phyloP scores from a whole-genome alignment of 2,888 invertebrate genomes.

The Volucella inanis region DNA sequence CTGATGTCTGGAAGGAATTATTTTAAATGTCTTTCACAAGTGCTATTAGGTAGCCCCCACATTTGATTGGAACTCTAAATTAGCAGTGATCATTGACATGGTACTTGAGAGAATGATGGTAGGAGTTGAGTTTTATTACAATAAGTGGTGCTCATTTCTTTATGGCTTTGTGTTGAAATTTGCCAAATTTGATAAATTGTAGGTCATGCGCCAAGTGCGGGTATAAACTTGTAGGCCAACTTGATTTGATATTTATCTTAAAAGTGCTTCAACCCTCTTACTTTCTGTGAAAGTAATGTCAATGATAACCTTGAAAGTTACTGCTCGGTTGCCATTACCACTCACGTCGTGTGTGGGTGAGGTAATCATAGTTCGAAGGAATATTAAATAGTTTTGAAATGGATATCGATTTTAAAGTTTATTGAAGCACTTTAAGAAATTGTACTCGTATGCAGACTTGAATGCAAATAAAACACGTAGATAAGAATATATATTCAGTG shows the following conservation, averaged over 20 bases:
- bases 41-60: conserved; percentile 47
- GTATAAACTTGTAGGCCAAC: conserved; percentile 13
- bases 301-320: conserved; percentile 33
- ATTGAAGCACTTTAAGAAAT: too few species aligned
- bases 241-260: conserved; percentile 31
- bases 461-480: too few species aligned
- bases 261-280: conserved; percentile 44
- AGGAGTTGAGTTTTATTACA: conserved; percentile 9
- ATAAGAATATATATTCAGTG: too few species aligned
- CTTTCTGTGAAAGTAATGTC: conserved; percentile 41
- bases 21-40: conserved; percentile 24
- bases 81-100: conserved; percentile 56
- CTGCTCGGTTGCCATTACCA: neutral
- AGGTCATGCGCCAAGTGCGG: conserved; percentile 45
- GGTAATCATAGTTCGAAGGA: neutral
- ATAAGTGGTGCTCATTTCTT: conserved; percentile 27
- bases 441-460: too few species aligned
- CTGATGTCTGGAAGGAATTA: neutral
- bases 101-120: conserved; percentile 31
- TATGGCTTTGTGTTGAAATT: conserved; percentile 25
- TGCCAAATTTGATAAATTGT: conserved; percentile 43
- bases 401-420: neutral
- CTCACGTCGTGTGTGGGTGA: conserved; percentile 23
- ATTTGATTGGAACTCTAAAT: conserved; percentile 54
- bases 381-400: conserved; percentile 9